Evolutionary conservation across 2,888 invertebrate genomes (phyloP).

Genomic region (Drosophila quasianomalipes): DNA sequence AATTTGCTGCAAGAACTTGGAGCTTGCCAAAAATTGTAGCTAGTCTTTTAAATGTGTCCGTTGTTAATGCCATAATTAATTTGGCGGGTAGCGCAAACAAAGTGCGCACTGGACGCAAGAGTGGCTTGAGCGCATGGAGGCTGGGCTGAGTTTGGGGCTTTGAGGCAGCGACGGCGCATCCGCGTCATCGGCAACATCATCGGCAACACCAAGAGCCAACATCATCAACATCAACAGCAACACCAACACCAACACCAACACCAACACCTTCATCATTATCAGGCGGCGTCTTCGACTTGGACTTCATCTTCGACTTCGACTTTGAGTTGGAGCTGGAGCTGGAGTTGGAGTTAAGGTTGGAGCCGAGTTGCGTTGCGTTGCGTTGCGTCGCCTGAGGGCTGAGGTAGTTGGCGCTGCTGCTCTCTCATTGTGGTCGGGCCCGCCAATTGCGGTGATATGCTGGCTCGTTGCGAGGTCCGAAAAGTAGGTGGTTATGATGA

Average conservation of each 20-base stretch:
- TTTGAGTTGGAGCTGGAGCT: slow-evolving; percentile 5
- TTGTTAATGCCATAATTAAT: background rate
- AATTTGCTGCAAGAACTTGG: background rate
- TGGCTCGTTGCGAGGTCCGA: slow-evolving; percentile 49
- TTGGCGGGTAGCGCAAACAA: slow-evolving; percentile 32
- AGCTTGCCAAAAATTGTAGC: background rate
- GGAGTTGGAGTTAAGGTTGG: slow-evolving; percentile 9
- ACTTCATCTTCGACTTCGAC: background rate
- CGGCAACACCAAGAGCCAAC: slow-evolving; percentile 42
- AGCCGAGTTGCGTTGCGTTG: slow-evolving; percentile 5
- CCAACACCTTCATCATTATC: slow-evolving; percentile 81
- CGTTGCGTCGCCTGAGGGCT: slow-evolving; percentile 46
- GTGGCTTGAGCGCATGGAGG: slow-evolving; percentile 28
- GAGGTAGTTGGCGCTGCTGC: slow-evolving; percentile 60
- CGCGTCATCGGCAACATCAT: slow-evolving; percentile 65
- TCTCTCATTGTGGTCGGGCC: slow-evolving; percentile 62
- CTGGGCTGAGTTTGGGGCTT: slow-evolving; percentile 18
- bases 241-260: slow-evolving; percentile 42
- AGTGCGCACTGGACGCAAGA: slow-evolving; percentile 6
- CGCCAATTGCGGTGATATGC: slow-evolving; percentile 49
- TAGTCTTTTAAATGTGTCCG: background rate
- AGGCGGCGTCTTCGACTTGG: slow-evolving; percentile 54
- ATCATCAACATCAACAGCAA: slow-evolving; percentile 38
- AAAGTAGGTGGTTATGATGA: slow-evolving; percentile 84
- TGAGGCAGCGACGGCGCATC: slow-evolving; percentile 42